Conservation (phyloP, 2,888 invertebrate species). For the Girardia tigrina region DNA sequence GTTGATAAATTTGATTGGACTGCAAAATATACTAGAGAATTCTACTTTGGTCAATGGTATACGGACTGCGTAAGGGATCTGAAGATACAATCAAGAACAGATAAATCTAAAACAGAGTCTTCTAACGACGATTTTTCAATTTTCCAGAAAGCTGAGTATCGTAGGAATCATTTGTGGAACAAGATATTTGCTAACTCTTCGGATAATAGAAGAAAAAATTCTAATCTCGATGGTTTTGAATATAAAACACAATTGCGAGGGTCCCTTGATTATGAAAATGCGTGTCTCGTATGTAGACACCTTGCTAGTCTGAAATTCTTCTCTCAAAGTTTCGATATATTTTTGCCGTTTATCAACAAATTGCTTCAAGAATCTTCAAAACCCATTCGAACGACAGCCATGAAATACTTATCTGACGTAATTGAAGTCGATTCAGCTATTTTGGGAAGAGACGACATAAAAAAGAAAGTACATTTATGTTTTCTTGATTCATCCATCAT, state of each 20-base stretch:
- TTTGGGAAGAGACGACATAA: slow-evolving; percentile 65
- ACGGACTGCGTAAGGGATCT: too few species aligned
- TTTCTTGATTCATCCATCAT: slow-evolving; percentile 92
- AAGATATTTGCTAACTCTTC: too few species aligned
- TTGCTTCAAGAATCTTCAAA: slow-evolving; percentile 78
- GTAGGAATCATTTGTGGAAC: too few species aligned
- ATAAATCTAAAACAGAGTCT: too few species aligned
- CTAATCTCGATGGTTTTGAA: too few species aligned
- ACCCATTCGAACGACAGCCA: slow-evolving; percentile 89
- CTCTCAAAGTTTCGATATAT: slow-evolving; percentile 86
- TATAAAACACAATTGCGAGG: too few species aligned
- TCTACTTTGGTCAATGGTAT: too few species aligned
- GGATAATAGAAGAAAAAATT: too few species aligned
- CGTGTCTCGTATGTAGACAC: slow-evolving; percentile 52
- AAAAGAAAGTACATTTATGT: slow-evolving; percentile 81
- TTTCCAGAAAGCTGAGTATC: too few species aligned
- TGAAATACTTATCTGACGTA: slow-evolving; percentile 94
- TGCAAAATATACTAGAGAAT: too few species aligned
- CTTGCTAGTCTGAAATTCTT: slow-evolving; percentile 90
- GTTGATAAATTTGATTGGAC: slow-evolving; percentile 47
- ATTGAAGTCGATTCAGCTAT: slow-evolving; percentile 81
- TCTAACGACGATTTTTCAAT: too few species aligned
- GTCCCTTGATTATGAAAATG: slow-evolving; percentile 49
- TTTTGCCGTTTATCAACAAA: slow-evolving; percentile 59
- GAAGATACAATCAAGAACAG: too few species aligned